phyloP scores from a whole-genome alignment of 2,888 invertebrate species.

The Alsophila aescularia region DNA sequence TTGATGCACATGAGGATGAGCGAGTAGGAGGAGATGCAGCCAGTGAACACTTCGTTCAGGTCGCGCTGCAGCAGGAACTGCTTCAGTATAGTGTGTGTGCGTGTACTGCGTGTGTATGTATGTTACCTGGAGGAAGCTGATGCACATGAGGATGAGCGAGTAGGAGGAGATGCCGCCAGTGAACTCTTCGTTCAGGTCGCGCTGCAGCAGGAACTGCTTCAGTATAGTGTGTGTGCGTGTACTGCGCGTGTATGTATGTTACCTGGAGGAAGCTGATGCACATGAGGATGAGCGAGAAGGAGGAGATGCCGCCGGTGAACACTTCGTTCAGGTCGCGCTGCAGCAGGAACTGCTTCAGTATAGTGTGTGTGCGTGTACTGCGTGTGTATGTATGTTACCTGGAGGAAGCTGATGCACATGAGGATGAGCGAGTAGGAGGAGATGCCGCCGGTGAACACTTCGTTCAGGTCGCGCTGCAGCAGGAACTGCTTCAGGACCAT shows the following conservation, averaged over 20 bases:
- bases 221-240: too few relatives aligned
- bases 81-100: too few relatives aligned
- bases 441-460: constrained; percentile 99
- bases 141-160: too few relatives aligned
- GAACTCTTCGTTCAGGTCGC: constrained; percentile 99
- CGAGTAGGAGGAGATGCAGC: constrained; percentile 99
- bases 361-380: too few relatives aligned
- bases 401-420: constrained; percentile 98
- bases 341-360: constrained; percentile 98
- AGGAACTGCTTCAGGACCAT: constrained; percentile 99
- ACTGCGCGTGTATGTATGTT: too few relatives aligned
- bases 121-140: constrained; percentile 93
- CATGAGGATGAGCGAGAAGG: constrained; percentile 99
- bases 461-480: constrained; percentile 98
- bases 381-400: too few relatives aligned
- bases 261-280: constrained; percentile 95
- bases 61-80: too few relatives aligned
- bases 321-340: constrained; percentile 99
- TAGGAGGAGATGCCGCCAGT: constrained; percentile 99
- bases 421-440: constrained; percentile 99
- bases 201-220: too few relatives aligned
- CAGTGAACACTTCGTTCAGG: constrained; percentile 99
- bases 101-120: too few relatives aligned
- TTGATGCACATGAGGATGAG: too few relatives aligned
- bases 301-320: constrained; percentile 99